Base-by-base conservation (phyloP, 1,140 invertebrate genomes). In the Cydia fagiglandana region DNA sequence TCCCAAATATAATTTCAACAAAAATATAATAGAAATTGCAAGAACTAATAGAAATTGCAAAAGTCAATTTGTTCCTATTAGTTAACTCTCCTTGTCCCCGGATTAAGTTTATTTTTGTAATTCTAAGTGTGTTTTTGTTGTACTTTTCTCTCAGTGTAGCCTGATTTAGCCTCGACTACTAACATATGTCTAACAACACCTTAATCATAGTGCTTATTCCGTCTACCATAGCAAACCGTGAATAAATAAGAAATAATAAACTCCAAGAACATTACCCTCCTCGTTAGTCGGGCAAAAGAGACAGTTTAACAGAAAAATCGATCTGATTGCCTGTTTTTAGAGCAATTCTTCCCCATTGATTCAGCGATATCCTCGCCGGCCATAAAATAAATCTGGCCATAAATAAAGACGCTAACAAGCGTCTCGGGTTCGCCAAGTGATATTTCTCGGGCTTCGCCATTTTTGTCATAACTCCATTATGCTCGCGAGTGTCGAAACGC, bases 321-420 rank as follows among this genome's bases (percentile, higher is more conserved):
- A 84, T 82, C 64, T 73, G 77, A 77, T 81, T 82, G 85, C 34
- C 84, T 87, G 81, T 86, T 83, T 83, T 78, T 78, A 78, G 85
- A 78, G 80, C 78, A 84, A 80, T 81, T 84, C 83, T 84, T 78
- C 80, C 76, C 84, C 80, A 86, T 90, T 85, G 85, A 87, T 89
- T 86, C 81, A 75, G 74, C 38, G 78, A 76, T 85, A 86, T 88
- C 81, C 81, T 80, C 79, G 82, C 76, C 82, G 84, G 84, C 78
- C 85, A 91, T 90, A 92, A 91, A 91, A 91, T 90, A 92, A 91
- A 92, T 92, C 89, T 87, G 84, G 86, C 80, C 91, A 91, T 92
- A 92, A 92, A 92, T 92, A 92, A 91, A 90, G 90, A 83, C 89
- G 88, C 88, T 92, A 92, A 92, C 91, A 92, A 92, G 91, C 89